Evolutionary conservation across 2,113 vertebrate genomes (phyloP).

Genomic region (Phalacrocorax carbo): DNA sequence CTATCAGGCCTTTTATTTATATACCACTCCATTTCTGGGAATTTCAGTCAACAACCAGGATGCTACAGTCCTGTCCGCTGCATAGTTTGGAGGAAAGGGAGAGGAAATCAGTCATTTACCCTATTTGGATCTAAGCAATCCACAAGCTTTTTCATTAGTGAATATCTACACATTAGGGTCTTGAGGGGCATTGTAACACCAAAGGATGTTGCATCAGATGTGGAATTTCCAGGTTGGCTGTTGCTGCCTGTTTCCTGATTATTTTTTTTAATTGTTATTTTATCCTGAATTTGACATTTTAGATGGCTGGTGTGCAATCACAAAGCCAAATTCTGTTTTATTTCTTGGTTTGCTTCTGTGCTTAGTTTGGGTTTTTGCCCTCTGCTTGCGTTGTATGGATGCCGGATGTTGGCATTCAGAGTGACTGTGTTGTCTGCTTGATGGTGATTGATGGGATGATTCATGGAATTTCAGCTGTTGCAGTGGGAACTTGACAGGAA

Average conservation of each 20-base stretch:
- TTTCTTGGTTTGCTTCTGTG: background rate
- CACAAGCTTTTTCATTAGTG: background rate
- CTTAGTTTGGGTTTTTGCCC: background rate
- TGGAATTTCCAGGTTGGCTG: background rate
- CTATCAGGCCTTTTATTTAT: background rate
- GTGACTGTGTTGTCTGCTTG: background rate
- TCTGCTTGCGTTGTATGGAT: background rate
- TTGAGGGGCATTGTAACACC: background rate
- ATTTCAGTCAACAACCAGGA: background rate
- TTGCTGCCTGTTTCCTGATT: background rate
- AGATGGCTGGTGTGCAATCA: background rate
- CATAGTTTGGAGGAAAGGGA: background rate
- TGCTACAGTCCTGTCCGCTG: background rate
- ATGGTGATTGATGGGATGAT: constrained; percentile 6
- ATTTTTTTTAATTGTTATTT: background rate
- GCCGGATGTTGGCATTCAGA: background rate
- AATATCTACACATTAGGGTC: background rate
- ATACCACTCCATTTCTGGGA: background rate
- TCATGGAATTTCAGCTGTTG: constrained; percentile 17
- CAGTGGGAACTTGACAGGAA: background rate
- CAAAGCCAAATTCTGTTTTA: background rate
- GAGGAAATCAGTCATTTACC: constrained; percentile 20
- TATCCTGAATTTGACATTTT: background rate
- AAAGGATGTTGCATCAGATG: constrained; percentile 14
- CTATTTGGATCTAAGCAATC: background rate